Percentiles rank a stretch among this genome's conserved stretches.
phyloP scores from a whole-genome alignment of 2,797 vertebrate genomes.

The Glossophaga mutica region DNA sequence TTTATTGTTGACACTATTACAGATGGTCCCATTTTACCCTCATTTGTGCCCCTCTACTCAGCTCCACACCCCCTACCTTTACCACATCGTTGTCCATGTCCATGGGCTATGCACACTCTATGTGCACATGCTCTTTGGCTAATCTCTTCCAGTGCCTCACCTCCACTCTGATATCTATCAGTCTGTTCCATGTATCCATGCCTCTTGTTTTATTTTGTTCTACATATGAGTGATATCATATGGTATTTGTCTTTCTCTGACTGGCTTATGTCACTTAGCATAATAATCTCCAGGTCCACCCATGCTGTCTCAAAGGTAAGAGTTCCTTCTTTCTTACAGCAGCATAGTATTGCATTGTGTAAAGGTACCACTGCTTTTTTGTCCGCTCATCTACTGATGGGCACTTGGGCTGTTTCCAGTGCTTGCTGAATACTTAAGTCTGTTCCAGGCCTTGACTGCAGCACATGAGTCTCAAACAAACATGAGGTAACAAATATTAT shows the following conservation, averaged over 20 bases:
- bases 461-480: not conserved
- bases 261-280: no score
- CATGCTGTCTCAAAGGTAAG: not conserved
- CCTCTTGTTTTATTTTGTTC: no score
- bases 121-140: not conserved
- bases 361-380: not conserved
- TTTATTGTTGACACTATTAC: not conserved
- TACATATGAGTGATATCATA: no score
- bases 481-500: not conserved
- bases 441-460: not conserved
- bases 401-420: not conserved
- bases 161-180: not conserved
- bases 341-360: not conserved
- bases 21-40: not conserved
- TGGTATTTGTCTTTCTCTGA: no score
- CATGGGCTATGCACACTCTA: not conserved
- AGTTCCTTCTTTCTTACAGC: not conserved
- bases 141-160: not conserved
- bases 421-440: not conserved
- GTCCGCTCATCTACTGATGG: not conserved
- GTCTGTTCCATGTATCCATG: not conserved
- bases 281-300: no score
- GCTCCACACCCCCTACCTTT: not conserved
- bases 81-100: not conserved
- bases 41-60: not conserved